These are phyloP conservation scores for Pedetes capensis DNA, from an alignment of 2,113 vertebrate species.

Conservation along the genomic window DNA sequence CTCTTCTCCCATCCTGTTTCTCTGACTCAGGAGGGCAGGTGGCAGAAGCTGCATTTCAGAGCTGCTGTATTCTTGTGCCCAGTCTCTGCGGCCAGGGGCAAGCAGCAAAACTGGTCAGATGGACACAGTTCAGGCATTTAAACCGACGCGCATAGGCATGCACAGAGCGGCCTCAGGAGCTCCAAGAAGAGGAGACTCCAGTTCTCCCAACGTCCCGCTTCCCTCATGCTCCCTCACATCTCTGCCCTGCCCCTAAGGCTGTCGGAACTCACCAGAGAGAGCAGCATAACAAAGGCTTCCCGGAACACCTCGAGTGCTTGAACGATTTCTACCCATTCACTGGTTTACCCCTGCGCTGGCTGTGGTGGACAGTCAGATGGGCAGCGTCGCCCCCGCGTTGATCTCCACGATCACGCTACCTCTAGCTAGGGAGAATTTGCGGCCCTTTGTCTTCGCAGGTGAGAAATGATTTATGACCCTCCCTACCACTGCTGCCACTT, in stretches of 20 bases:
- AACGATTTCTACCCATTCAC: background rate
- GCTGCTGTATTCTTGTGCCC: background rate
- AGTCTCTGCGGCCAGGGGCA: background rate
- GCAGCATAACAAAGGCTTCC: background rate
- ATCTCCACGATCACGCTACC: background rate
- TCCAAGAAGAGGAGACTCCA: background rate
- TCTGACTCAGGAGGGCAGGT: background rate
- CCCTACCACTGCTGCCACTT: background rate
- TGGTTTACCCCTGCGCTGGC: no score
- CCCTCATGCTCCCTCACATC: no score
- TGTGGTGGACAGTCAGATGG: background rate
- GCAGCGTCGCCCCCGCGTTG: background rate
- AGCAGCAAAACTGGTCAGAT: background rate
- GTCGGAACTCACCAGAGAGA: background rate
- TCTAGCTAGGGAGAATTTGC: no score
- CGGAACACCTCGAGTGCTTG: background rate
- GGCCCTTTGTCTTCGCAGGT: conserved; percentile 18
- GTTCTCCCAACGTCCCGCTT: no score
- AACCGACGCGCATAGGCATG: no score
- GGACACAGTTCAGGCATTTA: no score
- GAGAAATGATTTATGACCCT: background rate
- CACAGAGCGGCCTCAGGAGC: background rate
- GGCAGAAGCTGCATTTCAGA: background rate
- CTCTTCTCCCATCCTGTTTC: background rate
- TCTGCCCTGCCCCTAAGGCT: background rate